Base-by-base conservation (phyloP, 2,888 invertebrate species). In the Lottia gigantea region DNA sequence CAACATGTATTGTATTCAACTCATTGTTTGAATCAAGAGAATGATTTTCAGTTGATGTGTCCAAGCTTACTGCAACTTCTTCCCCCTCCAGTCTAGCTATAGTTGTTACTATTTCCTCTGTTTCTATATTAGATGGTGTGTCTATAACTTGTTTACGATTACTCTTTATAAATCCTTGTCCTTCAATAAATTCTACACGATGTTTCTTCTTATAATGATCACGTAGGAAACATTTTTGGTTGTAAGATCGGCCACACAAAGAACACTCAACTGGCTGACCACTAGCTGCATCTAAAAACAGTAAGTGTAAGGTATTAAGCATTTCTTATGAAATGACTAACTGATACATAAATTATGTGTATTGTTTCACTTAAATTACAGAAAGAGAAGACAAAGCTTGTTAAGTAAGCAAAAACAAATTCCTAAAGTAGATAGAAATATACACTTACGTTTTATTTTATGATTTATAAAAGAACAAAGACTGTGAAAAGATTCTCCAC, bases 191-290 rank as follows among this genome's bases (percentile, higher is more conserved):
- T 31, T 66, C 64, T 23, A 83, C 72, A 64, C 71, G 70, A 68
- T 82, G 83, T 70, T 80, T 81, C 16, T 74, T 71, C 45, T 71
- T 68, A 62, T 81, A 80, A 64, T 83, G 83, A 23, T 80, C 78
- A 16, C 45, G 64, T 11, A 83, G 71, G 12, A 80, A 66, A 19
- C 67, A 64, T 62, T 77, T 76, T 47, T 80, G 73, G 16, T 80
- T 77, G 71, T 78, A 83, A 11, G 77, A 72, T 6, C 76, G 65
- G 8, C 73, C 73, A 71, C 83, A 83, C 19, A 83, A 68, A 45
- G 79, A 78, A 74, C 83, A 83, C 15, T 76, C 76, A 62, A 71
- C 68, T 4, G 74, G 68, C 11, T 62, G 64, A 7, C 76, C 75
- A 31, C 72, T 76, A 19, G 74, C 78, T 46, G 73, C 68, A 74